These are phyloP conservation scores for Boulengeromyrus knoepffleri DNA, from an alignment of 2,113 vertebrate species.

Conservation along the genomic window DNA sequence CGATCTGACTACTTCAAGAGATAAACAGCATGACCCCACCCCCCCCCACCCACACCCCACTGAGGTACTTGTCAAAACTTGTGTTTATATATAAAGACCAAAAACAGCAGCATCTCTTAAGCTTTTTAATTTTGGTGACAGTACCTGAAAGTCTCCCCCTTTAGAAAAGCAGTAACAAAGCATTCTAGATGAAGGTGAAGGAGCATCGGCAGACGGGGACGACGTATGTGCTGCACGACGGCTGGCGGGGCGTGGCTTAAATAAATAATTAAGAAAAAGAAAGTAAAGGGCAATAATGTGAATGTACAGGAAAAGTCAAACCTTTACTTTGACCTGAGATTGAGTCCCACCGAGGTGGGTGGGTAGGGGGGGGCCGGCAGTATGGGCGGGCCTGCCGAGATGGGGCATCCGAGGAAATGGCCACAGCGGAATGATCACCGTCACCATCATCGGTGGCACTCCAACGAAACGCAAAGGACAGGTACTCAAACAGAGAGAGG, in stretches of 20 bases:
- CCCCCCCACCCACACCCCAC: neutral
- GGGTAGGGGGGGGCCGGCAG: constrained; percentile 1
- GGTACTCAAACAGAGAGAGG: constrained; percentile 56
- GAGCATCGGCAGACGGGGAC: neutral
- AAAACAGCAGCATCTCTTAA: constrained; percentile 1
- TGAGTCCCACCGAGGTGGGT: constrained; percentile 53
- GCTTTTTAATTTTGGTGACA: constrained; percentile 1
- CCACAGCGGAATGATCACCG: constrained; percentile 22
- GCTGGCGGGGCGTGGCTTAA: neutral
- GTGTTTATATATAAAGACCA: neutral
- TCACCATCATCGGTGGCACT: constrained; percentile 11
- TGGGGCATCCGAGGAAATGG: constrained; percentile 12
- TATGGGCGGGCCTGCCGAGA: constrained; percentile 13
- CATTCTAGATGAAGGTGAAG: neutral
- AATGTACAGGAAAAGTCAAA: constrained; percentile 26
- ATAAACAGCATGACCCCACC: neutral
- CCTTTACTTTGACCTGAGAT: constrained; percentile 79
- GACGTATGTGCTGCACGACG: neutral
- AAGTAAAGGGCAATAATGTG: constrained; percentile 31
- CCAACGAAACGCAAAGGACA: constrained; percentile 30
- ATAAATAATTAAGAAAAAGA: constrained; percentile 21
- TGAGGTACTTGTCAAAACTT: constrained; percentile 7
- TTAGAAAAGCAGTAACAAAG: neutral
- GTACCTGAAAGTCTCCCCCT: neutral
- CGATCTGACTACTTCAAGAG: neutral